Evolutionary conservation across 2,113 vertebrate genomes (phyloP), one percentile per base, ranked within the genome.

Genomic region (Ceratotherium simum): DNA sequence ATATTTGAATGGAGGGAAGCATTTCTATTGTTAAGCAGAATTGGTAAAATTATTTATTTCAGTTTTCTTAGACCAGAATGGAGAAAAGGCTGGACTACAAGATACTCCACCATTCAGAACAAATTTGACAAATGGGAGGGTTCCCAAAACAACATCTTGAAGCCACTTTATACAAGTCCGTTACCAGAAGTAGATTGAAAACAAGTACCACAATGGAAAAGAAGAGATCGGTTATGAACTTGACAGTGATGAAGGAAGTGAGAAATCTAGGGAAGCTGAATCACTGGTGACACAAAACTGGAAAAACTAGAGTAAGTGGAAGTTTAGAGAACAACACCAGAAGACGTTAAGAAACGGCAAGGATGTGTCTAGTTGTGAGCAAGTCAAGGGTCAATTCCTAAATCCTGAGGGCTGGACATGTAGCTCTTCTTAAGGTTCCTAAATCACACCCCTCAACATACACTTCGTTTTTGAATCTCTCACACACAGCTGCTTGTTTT

Each of bases 331-430:
- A 13, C 1, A 21, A 36, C 27, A 8, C 2, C 11, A 13, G 8
- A 25, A 16, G 4, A 3, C 0, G 39, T 0, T 8, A 27, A 39
- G 46, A 67, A 8, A 13, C 16, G 0, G 4, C 11, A 4, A 33
- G 20, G 3, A 33, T 2, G 7, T 31, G 2, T 0, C 69, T 31
- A 48, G 27, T 33, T 13, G 3, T 29, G 13, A 84, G 25, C 42
- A 75, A 29, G 21, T 39, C 18, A 46, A 62, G 13, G 17, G 2
- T 36, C 12, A 13, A 10, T 46, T 25, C 20, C 18, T 56, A 33
- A 69, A 72, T 78, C 42, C 31, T 46, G 8, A 83, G 8, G 16
- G 20, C n/a, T 31, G 4, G 31, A 11, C 11, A 0, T 23, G 8
- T 0, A 39, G 9, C 14, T 33, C 20, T 64, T 51, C 21, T 70